Evolutionary conservation across 2,888 invertebrate species (phyloP).

Genomic region (Euplexia lucipara): DNA sequence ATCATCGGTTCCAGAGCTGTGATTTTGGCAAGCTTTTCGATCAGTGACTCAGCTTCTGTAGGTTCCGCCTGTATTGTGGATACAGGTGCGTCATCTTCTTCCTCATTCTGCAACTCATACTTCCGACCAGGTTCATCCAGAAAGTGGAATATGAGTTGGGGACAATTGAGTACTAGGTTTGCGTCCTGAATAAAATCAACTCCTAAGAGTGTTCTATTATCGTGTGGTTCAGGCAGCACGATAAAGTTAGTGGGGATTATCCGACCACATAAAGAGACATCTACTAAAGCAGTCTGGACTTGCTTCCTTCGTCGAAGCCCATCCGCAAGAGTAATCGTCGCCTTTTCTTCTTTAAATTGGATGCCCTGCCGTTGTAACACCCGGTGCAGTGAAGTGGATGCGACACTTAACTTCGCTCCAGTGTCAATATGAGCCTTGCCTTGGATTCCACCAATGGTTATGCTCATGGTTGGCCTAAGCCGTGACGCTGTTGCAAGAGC

Average conservation of each 20-base stretch:
- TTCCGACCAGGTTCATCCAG: too few species aligned
- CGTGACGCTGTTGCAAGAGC: neutral
- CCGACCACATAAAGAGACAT: neutral
- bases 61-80: too few species aligned
- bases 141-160: too few species aligned
- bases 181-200: neutral
- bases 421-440: constrained; percentile 20
- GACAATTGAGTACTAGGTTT: neutral
- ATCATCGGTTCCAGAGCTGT: too few species aligned
- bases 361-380: neutral
- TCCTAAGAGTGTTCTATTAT: neutral
- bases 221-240: constrained; percentile 11
- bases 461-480: constrained; percentile 3
- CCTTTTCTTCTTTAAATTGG: neutral
- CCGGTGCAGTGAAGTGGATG: neutral
- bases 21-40: too few species aligned
- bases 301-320: constrained; percentile 7
- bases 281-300: neutral
- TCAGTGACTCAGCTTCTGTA: too few species aligned
- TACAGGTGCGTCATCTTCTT: too few species aligned
- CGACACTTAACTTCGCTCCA: constrained; percentile 19
- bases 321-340: constrained; percentile 4
- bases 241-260: constrained; percentile 17
- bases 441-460: neutral
- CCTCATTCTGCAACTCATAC: too few species aligned